A percentile compares a stretch with the other conserved stretches of the same genome.
These are phyloP conservation scores for Brenthis daphne DNA, from an alignment of 2,888 invertebrate genomes.

Conservation along the genomic window DNA sequence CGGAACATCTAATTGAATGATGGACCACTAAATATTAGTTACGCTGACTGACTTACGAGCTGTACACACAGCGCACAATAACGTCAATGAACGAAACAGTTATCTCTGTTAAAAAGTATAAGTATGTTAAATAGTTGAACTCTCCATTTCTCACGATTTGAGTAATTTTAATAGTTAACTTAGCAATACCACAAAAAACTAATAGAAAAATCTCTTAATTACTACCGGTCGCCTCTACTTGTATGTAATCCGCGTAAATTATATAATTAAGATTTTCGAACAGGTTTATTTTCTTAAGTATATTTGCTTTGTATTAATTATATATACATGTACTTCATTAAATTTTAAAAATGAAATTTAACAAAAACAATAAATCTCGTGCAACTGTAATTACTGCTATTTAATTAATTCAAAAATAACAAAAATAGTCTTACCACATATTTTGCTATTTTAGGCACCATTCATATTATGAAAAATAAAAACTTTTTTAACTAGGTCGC, in stretches of 20 bases:
- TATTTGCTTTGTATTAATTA: too few relatives aligned
- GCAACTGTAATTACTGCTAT: too few relatives aligned
- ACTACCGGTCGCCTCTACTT: background rate
- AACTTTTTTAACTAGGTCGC: constrained; percentile 11
- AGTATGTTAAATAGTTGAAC: constrained; percentile 24
- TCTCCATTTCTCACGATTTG: constrained; percentile 8
- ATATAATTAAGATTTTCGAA: background rate
- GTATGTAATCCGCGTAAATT: background rate
- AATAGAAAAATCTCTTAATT: constrained; percentile 2
- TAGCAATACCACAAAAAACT: background rate
- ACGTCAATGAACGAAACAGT: constrained; percentile 28
- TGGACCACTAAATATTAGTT: constrained; percentile 50
- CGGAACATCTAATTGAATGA: constrained; percentile 66
- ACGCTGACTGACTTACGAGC: constrained; percentile 27
- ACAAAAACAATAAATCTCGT: too few relatives aligned
- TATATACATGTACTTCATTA: too few relatives aligned
- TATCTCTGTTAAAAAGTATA: constrained; percentile 20
- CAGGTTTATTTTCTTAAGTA: background rate
- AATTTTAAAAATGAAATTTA: too few relatives aligned
- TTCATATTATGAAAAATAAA: constrained; percentile 13
- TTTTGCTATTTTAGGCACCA: constrained; percentile 8
- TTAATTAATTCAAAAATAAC: background rate
- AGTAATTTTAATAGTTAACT: background rate
- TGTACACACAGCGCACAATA: constrained; percentile 22
- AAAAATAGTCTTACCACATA: constrained; percentile 1